phyloP scores from a whole-genome alignment of 2,888 invertebrate species.

The Eucriotettix oculatus region DNA sequence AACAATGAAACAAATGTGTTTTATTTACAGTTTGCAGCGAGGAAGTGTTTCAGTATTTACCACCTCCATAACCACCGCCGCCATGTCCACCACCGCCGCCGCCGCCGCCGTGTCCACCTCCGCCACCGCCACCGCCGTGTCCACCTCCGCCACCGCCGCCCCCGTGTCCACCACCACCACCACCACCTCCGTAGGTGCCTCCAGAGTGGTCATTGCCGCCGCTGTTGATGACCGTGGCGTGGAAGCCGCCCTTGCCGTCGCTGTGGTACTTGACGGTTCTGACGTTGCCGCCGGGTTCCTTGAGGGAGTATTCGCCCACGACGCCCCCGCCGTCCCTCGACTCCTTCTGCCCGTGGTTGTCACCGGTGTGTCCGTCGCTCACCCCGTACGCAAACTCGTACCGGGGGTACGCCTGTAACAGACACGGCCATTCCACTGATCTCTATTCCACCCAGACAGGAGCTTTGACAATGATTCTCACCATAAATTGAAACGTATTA shows the following conservation, averaged over 20 bases:
- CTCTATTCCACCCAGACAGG: too few species aligned
- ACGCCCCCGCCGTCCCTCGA: slow-evolving; percentile 22
- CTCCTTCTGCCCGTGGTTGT: slow-evolving; percentile 27
- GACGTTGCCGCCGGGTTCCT: slow-evolving; percentile 22
- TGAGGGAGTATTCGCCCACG: slow-evolving; percentile 22
- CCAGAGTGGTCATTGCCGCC: slow-evolving; percentile 8
- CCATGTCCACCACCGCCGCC: too few species aligned
- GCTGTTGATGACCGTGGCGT: slow-evolving; percentile 43
- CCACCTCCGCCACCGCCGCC: neutral
- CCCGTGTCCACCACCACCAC: neutral
- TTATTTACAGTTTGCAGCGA: too few species aligned
- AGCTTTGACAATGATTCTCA: too few species aligned
- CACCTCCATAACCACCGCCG: too few species aligned
- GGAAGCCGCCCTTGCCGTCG: slow-evolving; percentile 53
- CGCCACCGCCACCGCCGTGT: neutral
- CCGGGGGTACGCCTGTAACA: slow-evolving; percentile 22
- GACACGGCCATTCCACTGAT: neutral
- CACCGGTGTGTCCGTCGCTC: slow-evolving; percentile 25
- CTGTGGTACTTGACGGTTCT: slow-evolving; percentile 45
- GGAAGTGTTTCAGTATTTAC: too few species aligned
- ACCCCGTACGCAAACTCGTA: slow-evolving; percentile 23
- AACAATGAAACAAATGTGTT: too few species aligned
- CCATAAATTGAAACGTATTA: too few species aligned
- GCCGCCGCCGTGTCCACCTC: too few species aligned
- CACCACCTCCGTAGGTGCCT: neutral